Conservation (phyloP, 92 coral and sea anemone genomes). For the Parazoanthus darwini region DNA sequence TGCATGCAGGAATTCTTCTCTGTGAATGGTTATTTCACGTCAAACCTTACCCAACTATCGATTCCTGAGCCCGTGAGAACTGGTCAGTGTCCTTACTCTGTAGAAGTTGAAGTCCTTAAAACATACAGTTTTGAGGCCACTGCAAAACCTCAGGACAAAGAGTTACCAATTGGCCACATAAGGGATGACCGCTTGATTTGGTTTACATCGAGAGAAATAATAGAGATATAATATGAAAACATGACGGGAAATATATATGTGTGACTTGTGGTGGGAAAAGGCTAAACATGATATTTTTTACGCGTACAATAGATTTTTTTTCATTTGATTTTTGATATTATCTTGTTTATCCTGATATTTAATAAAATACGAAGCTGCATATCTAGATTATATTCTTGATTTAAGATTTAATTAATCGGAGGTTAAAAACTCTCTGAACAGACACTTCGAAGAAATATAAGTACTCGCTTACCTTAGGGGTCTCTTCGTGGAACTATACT, state of each 20-base stretch:
- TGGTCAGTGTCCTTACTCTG: slow-evolving; percentile 61
- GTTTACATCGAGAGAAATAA: slow-evolving; percentile 45
- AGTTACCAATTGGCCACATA: slow-evolving; percentile 68
- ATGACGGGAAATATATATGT: not conserved
- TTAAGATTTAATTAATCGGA: no score
- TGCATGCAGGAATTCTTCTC: slow-evolving; percentile 67
- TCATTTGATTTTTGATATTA: no score
- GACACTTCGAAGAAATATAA: no score
- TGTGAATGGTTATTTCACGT: slow-evolving; percentile 82
- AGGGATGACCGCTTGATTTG: slow-evolving; percentile 83
- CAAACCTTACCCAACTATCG: slow-evolving; percentile 70
- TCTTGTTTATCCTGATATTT: no score
- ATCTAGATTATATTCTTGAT: no score
- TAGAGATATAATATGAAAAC: not conserved
- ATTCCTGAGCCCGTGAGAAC: slow-evolving; percentile 64
- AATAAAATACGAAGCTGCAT: no score
- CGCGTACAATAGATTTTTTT: no score
- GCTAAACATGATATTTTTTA: no score
- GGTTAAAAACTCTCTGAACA: no score
- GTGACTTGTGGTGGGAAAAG: no score
- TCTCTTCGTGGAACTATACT: no score
- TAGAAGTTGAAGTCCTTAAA: slow-evolving; percentile 64
- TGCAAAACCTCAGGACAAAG: slow-evolving; percentile 59
- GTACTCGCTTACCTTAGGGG: no score
- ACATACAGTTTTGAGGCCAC: slow-evolving; percentile 72